Conservation (phyloP, 2,113 vertebrate genomes). For the Rhegmatorhina hoffmannsi region DNA sequence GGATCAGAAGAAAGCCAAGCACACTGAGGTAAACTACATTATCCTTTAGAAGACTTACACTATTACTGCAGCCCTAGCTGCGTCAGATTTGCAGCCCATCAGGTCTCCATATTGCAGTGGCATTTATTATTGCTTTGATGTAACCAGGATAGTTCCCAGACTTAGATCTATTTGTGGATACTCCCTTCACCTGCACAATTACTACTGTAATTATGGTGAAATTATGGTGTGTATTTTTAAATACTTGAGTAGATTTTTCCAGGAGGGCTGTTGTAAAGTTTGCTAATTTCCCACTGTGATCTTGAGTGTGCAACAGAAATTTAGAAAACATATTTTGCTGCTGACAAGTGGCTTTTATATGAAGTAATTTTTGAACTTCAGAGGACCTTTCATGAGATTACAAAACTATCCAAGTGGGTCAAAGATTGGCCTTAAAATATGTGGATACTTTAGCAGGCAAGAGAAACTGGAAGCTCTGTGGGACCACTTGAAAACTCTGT, state of each 20-base stretch:
- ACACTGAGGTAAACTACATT: not conserved
- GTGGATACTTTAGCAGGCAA: not conserved
- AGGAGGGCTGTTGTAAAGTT: not conserved
- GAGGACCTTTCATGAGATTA: not conserved
- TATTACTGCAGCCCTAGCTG: not conserved
- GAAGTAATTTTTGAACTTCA: conserved; percentile 6
- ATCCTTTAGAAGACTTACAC: not conserved
- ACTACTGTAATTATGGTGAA: not conserved
- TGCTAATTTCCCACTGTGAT: not conserved
- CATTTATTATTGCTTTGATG: not conserved
- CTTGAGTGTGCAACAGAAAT: not conserved
- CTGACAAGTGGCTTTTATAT: not conserved
- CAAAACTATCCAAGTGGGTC: not conserved
- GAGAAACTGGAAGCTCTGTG: not conserved
- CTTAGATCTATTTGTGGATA: not conserved
- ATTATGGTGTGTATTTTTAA: not conserved
- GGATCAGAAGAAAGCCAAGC: not conserved
- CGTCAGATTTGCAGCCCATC: not conserved
- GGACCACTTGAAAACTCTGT: not conserved
- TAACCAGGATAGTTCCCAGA: not conserved
- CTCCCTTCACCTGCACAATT: not conserved
- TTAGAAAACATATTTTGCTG: not conserved
- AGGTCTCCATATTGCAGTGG: not conserved
- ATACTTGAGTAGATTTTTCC: not conserved
- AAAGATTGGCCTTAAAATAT: not conserved